phyloP scores from a whole-genome alignment of 2,888 invertebrate species.

The Geophilus truncorum region DNA sequence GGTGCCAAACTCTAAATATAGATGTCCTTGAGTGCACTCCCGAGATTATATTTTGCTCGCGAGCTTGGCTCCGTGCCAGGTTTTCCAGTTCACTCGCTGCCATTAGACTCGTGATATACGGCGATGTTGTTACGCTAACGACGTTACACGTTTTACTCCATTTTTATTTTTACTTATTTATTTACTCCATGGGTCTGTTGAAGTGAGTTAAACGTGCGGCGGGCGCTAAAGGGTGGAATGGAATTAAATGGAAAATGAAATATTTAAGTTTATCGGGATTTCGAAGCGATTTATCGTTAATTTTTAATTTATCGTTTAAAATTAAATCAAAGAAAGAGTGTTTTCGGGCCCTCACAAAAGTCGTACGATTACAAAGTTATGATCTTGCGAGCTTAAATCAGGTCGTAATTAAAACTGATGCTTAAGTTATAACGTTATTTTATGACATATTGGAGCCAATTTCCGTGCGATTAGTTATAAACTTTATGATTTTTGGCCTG shows the following conservation, averaged over 20 bases:
- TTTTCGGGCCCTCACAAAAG: too few relatives aligned
- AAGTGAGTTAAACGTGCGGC: not conserved
- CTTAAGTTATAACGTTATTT: too few relatives aligned
- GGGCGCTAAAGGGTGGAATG: not conserved
- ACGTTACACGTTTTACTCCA: not conserved
- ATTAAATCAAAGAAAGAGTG: too few relatives aligned
- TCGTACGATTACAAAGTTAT: too few relatives aligned
- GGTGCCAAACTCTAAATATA: not conserved
- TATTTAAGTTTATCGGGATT: too few relatives aligned
- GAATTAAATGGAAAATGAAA: not conserved
- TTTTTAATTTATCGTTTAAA: too few relatives aligned
- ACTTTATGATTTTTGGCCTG: too few relatives aligned
- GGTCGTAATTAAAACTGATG: too few relatives aligned
- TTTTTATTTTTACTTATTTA: not conserved
- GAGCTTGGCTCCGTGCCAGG: not conserved
- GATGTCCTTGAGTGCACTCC: conserved; percentile 13
- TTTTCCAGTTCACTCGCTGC: conserved; percentile 12
- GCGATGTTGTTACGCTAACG: not conserved
- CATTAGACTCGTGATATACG: not conserved
- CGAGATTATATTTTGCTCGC: not conserved
- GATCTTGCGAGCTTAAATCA: too few relatives aligned
- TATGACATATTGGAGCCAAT: too few relatives aligned
- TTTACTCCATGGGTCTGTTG: not conserved
- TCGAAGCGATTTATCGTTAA: too few relatives aligned
- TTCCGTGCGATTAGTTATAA: too few relatives aligned